A percentile compares a stretch with the other conserved stretches of the same genome.
Conservation (phyloP, 2,888 invertebrate species). For the Globia sparganii region DNA sequence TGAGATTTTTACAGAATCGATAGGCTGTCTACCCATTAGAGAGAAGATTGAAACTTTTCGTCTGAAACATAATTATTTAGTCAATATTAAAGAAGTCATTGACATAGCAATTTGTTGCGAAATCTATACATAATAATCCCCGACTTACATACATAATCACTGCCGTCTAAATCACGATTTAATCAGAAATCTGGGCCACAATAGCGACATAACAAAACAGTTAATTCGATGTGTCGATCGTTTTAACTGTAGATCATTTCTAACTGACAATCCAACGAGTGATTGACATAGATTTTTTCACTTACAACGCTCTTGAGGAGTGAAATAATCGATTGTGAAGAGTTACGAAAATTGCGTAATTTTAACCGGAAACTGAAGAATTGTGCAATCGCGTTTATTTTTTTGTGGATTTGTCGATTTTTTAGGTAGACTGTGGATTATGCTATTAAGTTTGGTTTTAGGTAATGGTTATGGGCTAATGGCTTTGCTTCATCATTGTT, state of each 20-base stretch:
- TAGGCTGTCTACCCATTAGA: not conserved
- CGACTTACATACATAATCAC: slow-evolving; percentile 26
- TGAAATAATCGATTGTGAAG: slow-evolving; percentile 52
- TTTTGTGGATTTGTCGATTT: not conserved
- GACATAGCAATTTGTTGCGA: slow-evolving; percentile 12
- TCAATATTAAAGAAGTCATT: not conserved
- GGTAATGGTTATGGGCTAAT: not conserved
- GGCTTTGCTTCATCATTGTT: not conserved
- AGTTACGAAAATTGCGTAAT: slow-evolving; percentile 36
- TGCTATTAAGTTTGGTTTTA: not conserved
- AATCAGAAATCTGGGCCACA: slow-evolving; percentile 46
- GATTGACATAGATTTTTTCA: slow-evolving; percentile 49
- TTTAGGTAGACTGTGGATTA: slow-evolving; percentile 4
- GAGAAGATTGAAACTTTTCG: not conserved
- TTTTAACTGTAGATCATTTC: slow-evolving; percentile 51
- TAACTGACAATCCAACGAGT: slow-evolving; percentile 15
- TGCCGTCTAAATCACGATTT: slow-evolving; percentile 37
- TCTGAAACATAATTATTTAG: not conserved
- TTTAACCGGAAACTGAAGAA: slow-evolving; percentile 28
- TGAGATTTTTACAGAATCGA: no score
- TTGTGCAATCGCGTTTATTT: slow-evolving; percentile 26
- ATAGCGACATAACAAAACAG: slow-evolving; percentile 43
- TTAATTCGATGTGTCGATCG: slow-evolving; percentile 49
- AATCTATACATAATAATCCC: slow-evolving; percentile 28
- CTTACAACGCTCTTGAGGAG: slow-evolving; percentile 18